A percentile compares a stretch with the other conserved stretches of the same genome.
Conservation (phyloP, 2,888 invertebrate species). For the Stenolophus ochropezus region DNA sequence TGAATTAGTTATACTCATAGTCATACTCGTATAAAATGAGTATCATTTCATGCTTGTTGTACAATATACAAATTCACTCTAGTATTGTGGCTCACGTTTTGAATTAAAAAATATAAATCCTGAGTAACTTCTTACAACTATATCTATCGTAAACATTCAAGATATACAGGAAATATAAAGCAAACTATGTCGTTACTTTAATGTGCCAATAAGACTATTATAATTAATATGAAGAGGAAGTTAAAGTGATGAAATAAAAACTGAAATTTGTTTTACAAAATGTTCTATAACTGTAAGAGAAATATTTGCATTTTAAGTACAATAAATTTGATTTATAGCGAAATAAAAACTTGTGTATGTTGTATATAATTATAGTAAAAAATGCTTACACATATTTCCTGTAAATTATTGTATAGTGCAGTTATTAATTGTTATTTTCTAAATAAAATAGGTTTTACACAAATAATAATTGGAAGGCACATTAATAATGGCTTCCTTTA, state of each 20-base stretch:
- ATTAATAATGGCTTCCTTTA: neutral
- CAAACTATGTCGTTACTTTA: neutral
- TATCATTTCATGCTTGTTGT: too few species aligned
- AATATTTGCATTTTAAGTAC: constrained; percentile 39
- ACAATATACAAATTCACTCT: too few species aligned
- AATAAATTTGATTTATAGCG: constrained; percentile 29
- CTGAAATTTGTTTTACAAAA: constrained; percentile 22
- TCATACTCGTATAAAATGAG: too few species aligned
- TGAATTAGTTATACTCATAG: too few species aligned
- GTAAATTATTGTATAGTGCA: neutral
- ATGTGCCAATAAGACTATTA: constrained; percentile 25
- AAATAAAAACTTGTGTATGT: neutral
- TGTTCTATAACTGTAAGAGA: constrained; percentile 15
- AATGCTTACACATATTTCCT: neutral
- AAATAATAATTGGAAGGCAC: neutral
- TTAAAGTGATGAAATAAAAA: constrained; percentile 17
- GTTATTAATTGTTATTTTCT: neutral
- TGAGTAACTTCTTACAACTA: too few species aligned
- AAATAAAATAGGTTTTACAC: neutral
- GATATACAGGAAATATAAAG: constrained; percentile 25
- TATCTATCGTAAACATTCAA: too few species aligned
- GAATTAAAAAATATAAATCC: too few species aligned
- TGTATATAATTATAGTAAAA: neutral
- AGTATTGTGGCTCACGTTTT: too few species aligned
- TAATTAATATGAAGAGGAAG: constrained; percentile 31